phyloP scores from a whole-genome alignment of 1,140 invertebrate species.

The Platyura marginata region DNA sequence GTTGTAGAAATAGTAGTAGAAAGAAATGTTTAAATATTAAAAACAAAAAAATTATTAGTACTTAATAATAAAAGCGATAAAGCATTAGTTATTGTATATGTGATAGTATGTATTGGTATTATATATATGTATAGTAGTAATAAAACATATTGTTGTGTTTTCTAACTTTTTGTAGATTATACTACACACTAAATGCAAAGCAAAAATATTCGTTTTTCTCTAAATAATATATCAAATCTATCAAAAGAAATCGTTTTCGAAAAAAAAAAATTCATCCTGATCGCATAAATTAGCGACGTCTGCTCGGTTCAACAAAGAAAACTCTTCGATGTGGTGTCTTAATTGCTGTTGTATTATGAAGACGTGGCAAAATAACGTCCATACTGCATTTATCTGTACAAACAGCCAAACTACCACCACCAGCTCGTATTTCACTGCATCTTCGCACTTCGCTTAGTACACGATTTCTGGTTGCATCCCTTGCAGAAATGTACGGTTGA shows the following conservation, averaged over 20 bases:
- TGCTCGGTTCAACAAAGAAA: conserved; percentile 24
- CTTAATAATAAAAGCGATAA: no score
- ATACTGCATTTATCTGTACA: conserved; percentile 36
- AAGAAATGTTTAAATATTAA: no score
- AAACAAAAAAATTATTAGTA: no score
- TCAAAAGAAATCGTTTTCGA: background rate
- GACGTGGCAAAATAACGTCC: conserved; percentile 35
- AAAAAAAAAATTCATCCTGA: background rate
- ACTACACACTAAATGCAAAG: background rate
- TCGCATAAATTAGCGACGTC: background rate
- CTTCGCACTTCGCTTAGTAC: conserved; percentile 32
- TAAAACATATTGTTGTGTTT: background rate
- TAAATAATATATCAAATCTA: background rate
- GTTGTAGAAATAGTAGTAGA: no score
- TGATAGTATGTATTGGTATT: no score
- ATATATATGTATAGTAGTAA: no score
- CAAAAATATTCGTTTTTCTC: background rate
- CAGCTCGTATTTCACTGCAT: conserved; percentile 31
- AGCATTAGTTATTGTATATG: no score
- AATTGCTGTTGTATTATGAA: conserved; percentile 31
- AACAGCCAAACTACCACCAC: conserved; percentile 27
- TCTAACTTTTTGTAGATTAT: background rate
- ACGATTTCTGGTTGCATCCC: conserved; percentile 37
- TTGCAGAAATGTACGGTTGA: conserved; percentile 38
- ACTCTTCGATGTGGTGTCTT: conserved; percentile 28